A percentile compares a stretch with the other conserved stretches of the same genome.
phyloP scores from a whole-genome alignment of 2,797 vertebrate species.

The Sparus aurata region DNA sequence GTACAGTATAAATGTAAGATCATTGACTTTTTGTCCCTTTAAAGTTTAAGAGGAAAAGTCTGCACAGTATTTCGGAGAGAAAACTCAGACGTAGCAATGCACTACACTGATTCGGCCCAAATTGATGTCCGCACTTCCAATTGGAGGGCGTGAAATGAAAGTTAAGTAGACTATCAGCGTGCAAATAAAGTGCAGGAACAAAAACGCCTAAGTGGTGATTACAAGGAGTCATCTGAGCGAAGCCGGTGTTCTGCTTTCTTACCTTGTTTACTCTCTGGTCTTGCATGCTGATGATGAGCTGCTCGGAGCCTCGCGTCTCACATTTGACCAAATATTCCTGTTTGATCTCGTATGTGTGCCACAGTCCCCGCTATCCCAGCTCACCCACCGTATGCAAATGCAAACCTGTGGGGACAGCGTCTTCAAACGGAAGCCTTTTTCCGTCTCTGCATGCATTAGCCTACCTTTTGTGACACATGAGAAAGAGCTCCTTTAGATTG shows the following conservation, averaged over 20 bases:
- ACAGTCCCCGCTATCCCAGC: conserved; percentile 7
- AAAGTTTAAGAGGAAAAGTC: background rate
- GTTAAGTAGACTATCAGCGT: background rate
- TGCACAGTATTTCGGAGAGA: background rate
- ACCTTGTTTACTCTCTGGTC: conserved; percentile 45
- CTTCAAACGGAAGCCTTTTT: conserved; percentile 57
- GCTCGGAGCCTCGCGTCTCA: conserved; percentile 14
- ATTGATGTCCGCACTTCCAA: conserved; percentile 34
- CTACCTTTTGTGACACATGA: conserved; percentile 43
- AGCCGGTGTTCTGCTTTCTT: conserved; percentile 29
- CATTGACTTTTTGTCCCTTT: conserved; percentile 7
- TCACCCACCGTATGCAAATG: conserved; percentile 60
- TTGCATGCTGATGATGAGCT: conserved; percentile 26
- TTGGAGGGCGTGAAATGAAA: conserved; percentile 24
- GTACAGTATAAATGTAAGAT: conserved; percentile 23
- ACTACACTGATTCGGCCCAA: background rate
- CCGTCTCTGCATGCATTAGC: conserved; percentile 44
- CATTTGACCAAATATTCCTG: conserved; percentile 46
- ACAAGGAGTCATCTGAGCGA: conserved; percentile 21
- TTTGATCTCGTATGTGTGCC: conserved; percentile 61
- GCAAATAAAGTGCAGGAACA: conserved; percentile 21
- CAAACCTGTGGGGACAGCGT: conserved; percentile 48
- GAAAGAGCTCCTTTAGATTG: conserved; percentile 26
- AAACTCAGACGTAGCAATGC: background rate
- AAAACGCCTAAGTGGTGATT: conserved; percentile 32